These are phyloP conservation scores for Agapornis roseicollis DNA, from an alignment of 2,113 vertebrate genomes.

Conservation along the genomic window DNA sequence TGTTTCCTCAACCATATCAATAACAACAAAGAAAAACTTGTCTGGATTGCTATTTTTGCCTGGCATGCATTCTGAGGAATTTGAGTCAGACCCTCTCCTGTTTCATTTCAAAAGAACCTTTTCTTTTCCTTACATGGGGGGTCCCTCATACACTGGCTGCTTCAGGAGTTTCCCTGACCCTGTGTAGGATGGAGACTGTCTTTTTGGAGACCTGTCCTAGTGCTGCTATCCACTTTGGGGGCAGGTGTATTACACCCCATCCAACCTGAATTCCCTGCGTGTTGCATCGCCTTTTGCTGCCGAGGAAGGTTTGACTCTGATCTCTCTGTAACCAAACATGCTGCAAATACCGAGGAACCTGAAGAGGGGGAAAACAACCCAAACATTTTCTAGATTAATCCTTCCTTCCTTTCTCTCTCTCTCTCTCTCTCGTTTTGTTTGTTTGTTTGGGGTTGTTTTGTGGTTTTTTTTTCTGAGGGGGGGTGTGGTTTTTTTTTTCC, in stretches of 20 bases:
- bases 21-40: not conserved
- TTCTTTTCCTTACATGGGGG: not conserved
- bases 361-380: not conserved
- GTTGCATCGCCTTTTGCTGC: rapidly evolving
- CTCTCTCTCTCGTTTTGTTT: too few species aligned
- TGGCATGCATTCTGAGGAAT: not conserved
- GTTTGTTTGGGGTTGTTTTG: too few species aligned
- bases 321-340: not conserved
- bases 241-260: not conserved
- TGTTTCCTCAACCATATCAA: not conserved
- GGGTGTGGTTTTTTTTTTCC: too few species aligned
- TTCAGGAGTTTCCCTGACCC: not conserved
- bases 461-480: too few species aligned
- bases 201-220: not conserved
- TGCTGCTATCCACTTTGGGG: rapidly evolving
- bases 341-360: not conserved
- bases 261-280: not conserved
- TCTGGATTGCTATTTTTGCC: not conserved
- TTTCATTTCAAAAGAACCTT: not conserved
- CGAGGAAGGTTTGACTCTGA: not conserved
- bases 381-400: not conserved
- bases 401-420: not conserved
- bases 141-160: not conserved
- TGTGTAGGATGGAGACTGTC: rapidly evolving
- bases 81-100: not conserved